Percentiles rank a stretch among this genome's conserved stretches.
Evolutionary conservation across 2,888 invertebrate species (phyloP).

Genomic region (Patella ulyssiponensis): DNA sequence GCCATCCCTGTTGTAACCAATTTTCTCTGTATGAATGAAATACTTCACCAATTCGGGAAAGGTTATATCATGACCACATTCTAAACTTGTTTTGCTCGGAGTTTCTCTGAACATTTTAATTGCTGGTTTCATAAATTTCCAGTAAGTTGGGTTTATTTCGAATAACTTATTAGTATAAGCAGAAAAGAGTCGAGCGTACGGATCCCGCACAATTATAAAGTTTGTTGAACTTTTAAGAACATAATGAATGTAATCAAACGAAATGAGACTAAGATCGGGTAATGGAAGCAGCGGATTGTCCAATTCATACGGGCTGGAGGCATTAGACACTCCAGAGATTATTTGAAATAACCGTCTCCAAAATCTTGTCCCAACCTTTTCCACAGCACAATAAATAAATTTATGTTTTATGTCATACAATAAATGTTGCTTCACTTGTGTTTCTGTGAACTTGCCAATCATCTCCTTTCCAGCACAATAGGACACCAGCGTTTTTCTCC

Average conservation of each 20-base stretch:
- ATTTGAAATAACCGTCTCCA: not conserved
- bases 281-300: too few species aligned
- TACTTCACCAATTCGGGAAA: not conserved
- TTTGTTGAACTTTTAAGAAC: not conserved
- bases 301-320: too few species aligned
- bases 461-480: too few species aligned
- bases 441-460: too few species aligned
- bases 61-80: not conserved
- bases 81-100: not conserved
- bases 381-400: not conserved
- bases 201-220: not conserved
- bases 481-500: too few species aligned
- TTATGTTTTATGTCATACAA: not conserved
- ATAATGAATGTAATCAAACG: not conserved
- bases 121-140: not conserved
- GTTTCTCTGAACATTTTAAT: not conserved
- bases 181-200: not conserved
- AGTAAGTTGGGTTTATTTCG: not conserved
- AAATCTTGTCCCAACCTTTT: not conserved
- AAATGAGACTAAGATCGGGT: too few species aligned
- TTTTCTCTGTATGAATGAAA: not conserved
- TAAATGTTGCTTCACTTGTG: too few species aligned
- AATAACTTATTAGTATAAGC: constrained; percentile 1
- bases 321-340: too few species aligned
- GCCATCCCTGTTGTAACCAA: not conserved